These are phyloP conservation scores for Pipa parva DNA, from an alignment of 2,113 vertebrate genomes.

Conservation along the genomic window DNA sequence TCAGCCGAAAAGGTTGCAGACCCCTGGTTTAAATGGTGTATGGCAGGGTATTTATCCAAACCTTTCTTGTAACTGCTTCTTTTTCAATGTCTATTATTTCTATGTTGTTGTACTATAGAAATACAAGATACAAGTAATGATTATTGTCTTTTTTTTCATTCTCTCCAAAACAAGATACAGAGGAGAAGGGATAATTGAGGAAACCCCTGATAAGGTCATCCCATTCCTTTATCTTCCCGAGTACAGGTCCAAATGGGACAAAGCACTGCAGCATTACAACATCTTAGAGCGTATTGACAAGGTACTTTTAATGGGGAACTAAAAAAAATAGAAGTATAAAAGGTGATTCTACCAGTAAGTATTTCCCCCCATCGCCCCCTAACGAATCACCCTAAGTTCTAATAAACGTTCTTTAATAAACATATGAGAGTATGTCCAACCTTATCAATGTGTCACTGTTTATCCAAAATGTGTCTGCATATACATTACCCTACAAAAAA, in stretches of 20 bases:
- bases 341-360: too few relatives aligned
- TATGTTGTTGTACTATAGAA: neutral
- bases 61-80: constrained; percentile 11
- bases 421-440: too few relatives aligned
- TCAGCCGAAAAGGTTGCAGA: neutral
- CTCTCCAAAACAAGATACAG: constrained; percentile 51
- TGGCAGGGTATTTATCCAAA: too few relatives aligned
- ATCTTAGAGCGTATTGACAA: constrained; percentile 55
- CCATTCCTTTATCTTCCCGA: constrained; percentile 58
- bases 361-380: too few relatives aligned
- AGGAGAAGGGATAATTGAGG: constrained; percentile 58
- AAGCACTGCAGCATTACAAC: constrained; percentile 48
- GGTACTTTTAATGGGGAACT: constrained; percentile 44
- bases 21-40: too few relatives aligned
- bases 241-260: constrained; percentile 60
- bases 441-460: too few relatives aligned
- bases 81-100: constrained; percentile 7
- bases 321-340: too few relatives aligned
- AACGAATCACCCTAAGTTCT: too few relatives aligned
- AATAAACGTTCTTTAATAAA: too few relatives aligned
- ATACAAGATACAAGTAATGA: neutral
- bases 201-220: constrained; percentile 51
- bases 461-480: too few relatives aligned
- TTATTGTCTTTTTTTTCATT: constrained; percentile 38
- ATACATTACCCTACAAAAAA: too few relatives aligned